Evolutionary conservation across 2,797 vertebrate species (phyloP).

Genomic region (Myoxocephalus aenaeus): DNA sequence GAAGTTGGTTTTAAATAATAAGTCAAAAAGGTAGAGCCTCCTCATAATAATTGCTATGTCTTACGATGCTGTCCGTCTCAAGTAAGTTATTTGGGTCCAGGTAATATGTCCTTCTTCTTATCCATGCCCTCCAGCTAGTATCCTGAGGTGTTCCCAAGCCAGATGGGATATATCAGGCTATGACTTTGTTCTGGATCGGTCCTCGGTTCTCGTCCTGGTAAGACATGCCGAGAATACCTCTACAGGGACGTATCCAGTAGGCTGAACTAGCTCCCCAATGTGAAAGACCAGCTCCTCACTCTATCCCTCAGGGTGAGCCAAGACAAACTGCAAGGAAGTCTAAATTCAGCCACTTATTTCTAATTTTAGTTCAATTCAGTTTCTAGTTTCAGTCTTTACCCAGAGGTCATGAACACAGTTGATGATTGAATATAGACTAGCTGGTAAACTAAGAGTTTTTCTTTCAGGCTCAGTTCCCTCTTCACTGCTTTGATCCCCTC

Average conservation of each 20-base stretch:
- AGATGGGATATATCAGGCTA: neutral
- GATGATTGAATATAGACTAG: neutral
- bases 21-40: neutral
- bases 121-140: neutral
- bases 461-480: neutral
- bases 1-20: neutral
- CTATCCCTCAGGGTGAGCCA: neutral
- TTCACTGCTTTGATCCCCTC: neutral
- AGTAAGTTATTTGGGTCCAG: neutral
- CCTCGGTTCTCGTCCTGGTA: neutral
- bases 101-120: neutral
- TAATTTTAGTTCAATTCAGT: too few species aligned
- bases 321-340: neutral
- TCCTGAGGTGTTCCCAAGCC: conserved; percentile 1
- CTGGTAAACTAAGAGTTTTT: conserved; percentile 22
- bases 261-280: conserved; percentile 9
- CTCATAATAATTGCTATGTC: neutral
- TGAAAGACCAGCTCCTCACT: neutral
- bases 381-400: neutral
- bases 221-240: neutral
- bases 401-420: conserved; percentile 7
- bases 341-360: neutral
- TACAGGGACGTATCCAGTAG: neutral
- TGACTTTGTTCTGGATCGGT: neutral
- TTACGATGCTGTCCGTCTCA: neutral